Evolutionary conservation across 2,113 vertebrate species (phyloP).

Genomic region (Thymallus thymallus): DNA sequence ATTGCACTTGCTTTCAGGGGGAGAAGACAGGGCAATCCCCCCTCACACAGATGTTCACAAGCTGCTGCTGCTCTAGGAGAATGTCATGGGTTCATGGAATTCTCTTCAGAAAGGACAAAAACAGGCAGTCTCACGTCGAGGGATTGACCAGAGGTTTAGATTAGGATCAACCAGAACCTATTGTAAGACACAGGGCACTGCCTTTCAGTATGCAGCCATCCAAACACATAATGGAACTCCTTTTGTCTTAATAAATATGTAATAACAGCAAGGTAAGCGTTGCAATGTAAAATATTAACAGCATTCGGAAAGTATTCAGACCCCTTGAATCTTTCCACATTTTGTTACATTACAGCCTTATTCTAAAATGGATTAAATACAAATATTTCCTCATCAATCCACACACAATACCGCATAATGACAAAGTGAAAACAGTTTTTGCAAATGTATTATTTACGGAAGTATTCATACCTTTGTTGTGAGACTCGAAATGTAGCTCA

Average conservation of each 20-base stretch:
- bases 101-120: conserved; percentile 27
- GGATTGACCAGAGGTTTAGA: background rate
- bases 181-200: no score
- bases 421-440: no score
- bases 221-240: background rate
- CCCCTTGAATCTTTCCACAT: no score
- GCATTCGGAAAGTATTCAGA: no score
- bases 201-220: background rate
- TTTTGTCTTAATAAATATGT: background rate
- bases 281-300: background rate
- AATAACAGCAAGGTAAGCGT: background rate
- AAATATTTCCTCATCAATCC: no score
- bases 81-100: conserved; percentile 22
- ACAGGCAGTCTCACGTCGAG: background rate
- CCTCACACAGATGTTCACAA: conserved; percentile 80
- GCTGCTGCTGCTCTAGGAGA: conserved; percentile 69
- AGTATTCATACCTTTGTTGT: no score
- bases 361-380: no score
- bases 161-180: background rate
- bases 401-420: no score
- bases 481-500: no score
- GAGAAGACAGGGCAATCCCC: conserved; percentile 39
- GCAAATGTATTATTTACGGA: no score
- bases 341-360: no score
- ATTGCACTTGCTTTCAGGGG: conserved; percentile 73